Base-by-base conservation (phyloP, 1,140 invertebrate genomes). In the Drosophila carrolli region DNA sequence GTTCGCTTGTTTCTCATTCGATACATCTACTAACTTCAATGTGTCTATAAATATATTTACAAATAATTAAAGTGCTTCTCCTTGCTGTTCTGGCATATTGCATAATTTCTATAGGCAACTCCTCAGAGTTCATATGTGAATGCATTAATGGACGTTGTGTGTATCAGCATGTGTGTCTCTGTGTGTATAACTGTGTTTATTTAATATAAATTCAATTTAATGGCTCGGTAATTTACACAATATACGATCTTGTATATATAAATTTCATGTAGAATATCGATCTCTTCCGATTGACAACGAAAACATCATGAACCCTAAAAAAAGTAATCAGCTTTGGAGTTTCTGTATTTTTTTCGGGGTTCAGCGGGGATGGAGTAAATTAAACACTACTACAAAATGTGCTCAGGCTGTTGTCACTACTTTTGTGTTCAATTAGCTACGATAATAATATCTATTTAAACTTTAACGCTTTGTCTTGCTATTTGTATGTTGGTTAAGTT, bases 191-290 rank as follows among this genome's bases (percentile, higher is more conserved):
- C 27, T 68, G 44, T 72, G 46, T 78, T 72, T 78, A 50, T 78
- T 86, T 83, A 89, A 88, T 88, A 91, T 90, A 90, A 90, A 90
- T 90, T 90, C 88, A 90, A 90, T 90, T 90, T 91, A 90, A 88
- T 90, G 88, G 88, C 88, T 90, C 88, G 88, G 88, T 90, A 90
- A 91, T 90, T 89, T 89, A 89, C 81, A 89, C 59, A 88, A 88
- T 88, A 84, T 74, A 80, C 80, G 72, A 55, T 70, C 38, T 72
- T 71, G 84, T 75, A 84, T 89, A 89, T 84, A 78, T 74, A 81
- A 77, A 76, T 62, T 85, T 59, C 61, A 80, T 83, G 58, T 38
- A 82, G 73, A 81, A 65, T 46, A 70, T 75, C 48, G 56, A 81
- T 60, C 46, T 67, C 62, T 53, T 75, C 29, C 79, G 60, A 66